A percentile compares a stretch with the other conserved stretches of the same genome.
Evolutionary conservation across 2,113 vertebrate genomes (phyloP).

Genomic region (Myanophis thanlyinensis): DNA sequence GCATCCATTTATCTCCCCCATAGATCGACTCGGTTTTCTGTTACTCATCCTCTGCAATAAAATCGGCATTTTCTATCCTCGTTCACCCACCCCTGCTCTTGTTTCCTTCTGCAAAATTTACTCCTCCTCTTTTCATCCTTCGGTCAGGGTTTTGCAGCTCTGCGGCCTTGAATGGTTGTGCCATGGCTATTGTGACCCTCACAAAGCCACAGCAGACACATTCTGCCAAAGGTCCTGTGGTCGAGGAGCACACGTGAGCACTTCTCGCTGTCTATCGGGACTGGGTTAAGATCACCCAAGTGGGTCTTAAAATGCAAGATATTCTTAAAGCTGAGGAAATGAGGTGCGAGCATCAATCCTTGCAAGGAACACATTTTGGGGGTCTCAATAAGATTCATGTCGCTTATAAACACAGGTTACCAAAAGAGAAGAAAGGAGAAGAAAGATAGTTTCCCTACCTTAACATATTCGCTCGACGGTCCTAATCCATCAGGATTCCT

Average conservation of each 20-base stretch:
- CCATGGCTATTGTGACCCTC: background rate
- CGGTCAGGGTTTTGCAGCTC: background rate
- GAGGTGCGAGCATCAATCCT: background rate
- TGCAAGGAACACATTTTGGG: background rate
- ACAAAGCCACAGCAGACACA: background rate
- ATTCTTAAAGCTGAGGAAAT: background rate
- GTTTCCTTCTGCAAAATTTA: background rate
- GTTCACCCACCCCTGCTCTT: background rate
- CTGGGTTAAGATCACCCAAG: background rate
- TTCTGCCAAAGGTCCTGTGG: background rate
- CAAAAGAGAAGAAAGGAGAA: background rate
- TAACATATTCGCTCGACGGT: constrained; percentile 72
- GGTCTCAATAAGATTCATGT: background rate
- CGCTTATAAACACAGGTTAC: background rate
- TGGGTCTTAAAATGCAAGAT: background rate
- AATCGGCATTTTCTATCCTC: background rate
- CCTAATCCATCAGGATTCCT: constrained; percentile 66
- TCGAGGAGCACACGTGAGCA: background rate
- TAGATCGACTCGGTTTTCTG: background rate
- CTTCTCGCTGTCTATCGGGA: background rate
- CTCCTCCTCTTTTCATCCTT: background rate
- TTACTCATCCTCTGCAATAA: background rate
- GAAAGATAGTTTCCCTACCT: constrained; percentile 63
- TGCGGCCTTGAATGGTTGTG: background rate
- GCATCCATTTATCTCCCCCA: background rate